phyloP scores from a whole-genome alignment of 2,888 invertebrate species.

The Lithophane socia region DNA sequence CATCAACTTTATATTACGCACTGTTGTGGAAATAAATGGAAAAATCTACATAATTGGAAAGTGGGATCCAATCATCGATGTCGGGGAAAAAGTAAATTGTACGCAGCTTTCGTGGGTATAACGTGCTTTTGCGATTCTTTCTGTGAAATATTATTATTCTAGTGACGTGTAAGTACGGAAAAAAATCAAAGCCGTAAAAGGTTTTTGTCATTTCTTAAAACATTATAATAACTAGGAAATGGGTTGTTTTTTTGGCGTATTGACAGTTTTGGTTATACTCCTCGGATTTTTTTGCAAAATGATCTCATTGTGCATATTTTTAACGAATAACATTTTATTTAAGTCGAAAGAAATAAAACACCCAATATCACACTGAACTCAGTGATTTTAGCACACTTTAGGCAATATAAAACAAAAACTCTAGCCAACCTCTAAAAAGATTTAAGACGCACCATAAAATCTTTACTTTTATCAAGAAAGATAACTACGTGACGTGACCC shows the following conservation, averaged over 20 bases:
- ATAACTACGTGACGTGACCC: conserved; percentile 13
- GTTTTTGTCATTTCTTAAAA: neutral
- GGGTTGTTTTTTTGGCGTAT: neutral
- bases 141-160: neutral
- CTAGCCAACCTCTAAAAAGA: neutral
- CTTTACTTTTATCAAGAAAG: conserved; percentile 3
- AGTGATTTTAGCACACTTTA: no score
- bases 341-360: neutral
- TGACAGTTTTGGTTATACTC: neutral
- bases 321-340: neutral
- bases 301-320: neutral
- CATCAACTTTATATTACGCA: conserved; percentile 32
- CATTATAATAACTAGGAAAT: neutral
- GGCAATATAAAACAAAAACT: neutral
- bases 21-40: conserved; percentile 57
- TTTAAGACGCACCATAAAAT: conserved; percentile 2
- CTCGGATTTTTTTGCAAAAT: neutral
- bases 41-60: conserved; percentile 63
- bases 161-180: neutral
- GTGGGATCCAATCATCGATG: conserved; percentile 55
- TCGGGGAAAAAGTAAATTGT: conserved; percentile 45
- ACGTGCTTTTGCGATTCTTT: conserved; percentile 7
- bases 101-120: conserved; percentile 31
- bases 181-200: neutral
- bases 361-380: neutral